Conservation (phyloP, 37 sponge, comb jelly and placozoan species). For the Agelas oroides region DNA sequence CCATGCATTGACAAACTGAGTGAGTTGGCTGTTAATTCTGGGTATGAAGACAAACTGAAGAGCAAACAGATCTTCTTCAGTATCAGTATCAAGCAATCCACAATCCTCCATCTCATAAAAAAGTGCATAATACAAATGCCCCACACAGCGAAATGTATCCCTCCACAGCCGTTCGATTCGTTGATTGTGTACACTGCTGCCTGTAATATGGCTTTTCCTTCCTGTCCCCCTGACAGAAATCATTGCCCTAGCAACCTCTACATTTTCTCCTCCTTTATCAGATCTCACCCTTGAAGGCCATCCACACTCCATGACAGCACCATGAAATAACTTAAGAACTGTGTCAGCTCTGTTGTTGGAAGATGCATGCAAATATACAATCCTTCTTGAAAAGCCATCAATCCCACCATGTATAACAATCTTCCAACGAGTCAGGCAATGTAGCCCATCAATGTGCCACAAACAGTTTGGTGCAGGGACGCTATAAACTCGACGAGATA, state of each 20-base stretch:
- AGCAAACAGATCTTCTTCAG: background rate
- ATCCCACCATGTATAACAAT: constrained; percentile 33
- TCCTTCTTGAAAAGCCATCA: too few species aligned
- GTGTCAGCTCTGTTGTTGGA: too few species aligned
- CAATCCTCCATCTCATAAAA: constrained; percentile 43
- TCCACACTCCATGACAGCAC: too few species aligned
- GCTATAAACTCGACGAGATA: background rate
- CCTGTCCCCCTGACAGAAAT: constrained; percentile 42
- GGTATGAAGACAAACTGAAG: constrained; percentile 61
- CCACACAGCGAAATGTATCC: constrained; percentile 36
- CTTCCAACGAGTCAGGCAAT: constrained; percentile 13
- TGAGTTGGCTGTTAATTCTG: constrained; percentile 26
- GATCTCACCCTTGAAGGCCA: too few species aligned
- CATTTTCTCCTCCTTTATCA: too few species aligned
- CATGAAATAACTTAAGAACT: too few species aligned
- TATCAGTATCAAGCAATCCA: background rate
- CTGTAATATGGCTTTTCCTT: constrained; percentile 64
- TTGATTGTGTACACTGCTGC: constrained; percentile 66
- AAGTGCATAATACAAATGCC: constrained; percentile 23
- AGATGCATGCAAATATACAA: too few species aligned
- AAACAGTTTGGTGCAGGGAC: too few species aligned
- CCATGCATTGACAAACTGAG: constrained; percentile 20
- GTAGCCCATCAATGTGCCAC: constrained; percentile 46
- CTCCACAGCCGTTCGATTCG: constrained; percentile 75
- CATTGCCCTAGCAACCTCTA: constrained; percentile 19